phyloP scores from a whole-genome alignment of 2,113 vertebrate genomes.

The Lophius piscatorius region DNA sequence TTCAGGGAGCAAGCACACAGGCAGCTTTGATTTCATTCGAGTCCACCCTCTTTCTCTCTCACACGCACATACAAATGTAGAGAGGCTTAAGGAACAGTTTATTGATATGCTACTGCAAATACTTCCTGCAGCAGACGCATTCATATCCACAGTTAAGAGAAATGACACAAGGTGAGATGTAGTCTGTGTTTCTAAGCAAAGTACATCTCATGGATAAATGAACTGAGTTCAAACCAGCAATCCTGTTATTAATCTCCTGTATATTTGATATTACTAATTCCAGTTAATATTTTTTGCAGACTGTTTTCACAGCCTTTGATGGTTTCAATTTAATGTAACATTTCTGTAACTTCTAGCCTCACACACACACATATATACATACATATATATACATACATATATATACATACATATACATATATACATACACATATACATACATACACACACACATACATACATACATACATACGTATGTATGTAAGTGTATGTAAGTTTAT shows the following conservation, averaged over 20 bases:
- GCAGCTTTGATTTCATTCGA: conserved; percentile 71
- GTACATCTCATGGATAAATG: too few relatives aligned
- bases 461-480: not conserved
- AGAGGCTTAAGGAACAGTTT: conserved; percentile 4
- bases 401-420: not conserved
- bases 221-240: too few relatives aligned
- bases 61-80: conserved; percentile 7
- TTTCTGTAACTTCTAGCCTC: too few relatives aligned
- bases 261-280: too few relatives aligned
- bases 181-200: too few relatives aligned
- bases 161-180: too few relatives aligned
- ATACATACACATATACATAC: not conserved
- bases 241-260: too few relatives aligned
- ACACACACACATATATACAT: too few relatives aligned
- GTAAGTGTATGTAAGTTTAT: not conserved
- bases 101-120: conserved; percentile 25
- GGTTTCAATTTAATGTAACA: conserved; percentile 8
- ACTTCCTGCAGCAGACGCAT: too few relatives aligned
- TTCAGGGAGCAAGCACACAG: conserved; percentile 47
- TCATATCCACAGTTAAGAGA: too few relatives aligned
- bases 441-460: not conserved
- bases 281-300: too few relatives aligned
- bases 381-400: conserved; percentile 14
- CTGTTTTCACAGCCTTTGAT: too few relatives aligned
- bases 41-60: conserved; percentile 28